Conservation (phyloP, 2,888 invertebrate species). For the Pseudococcus viburni region DNA sequence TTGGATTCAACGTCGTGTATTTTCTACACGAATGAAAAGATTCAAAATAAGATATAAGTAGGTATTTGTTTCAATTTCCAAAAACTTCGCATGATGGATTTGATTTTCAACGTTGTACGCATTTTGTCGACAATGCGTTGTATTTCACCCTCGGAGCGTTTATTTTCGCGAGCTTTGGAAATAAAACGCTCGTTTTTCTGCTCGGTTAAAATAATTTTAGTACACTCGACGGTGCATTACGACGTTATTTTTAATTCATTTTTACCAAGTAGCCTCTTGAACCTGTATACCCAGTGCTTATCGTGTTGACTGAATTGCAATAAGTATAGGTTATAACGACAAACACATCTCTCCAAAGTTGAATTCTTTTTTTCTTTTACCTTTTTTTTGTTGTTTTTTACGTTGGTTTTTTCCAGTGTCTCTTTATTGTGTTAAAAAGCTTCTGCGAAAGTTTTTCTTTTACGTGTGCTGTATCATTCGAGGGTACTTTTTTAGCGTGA, state of each 20-base stretch:
- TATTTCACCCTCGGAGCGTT: neutral
- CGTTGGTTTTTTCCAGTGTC: neutral
- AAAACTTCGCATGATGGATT: no score
- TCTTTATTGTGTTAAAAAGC: slow-evolving; percentile 42
- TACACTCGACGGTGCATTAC: neutral
- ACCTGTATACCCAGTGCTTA: neutral
- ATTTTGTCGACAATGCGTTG: neutral
- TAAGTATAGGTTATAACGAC: slow-evolving; percentile 11
- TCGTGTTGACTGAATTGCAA: slow-evolving; percentile 3
- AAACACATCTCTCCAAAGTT: slow-evolving; percentile 9
- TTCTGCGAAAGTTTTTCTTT: slow-evolving; percentile 16
- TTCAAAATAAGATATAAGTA: neutral
- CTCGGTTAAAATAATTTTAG: neutral
- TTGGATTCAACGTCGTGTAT: neutral
- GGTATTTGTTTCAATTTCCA: neutral
- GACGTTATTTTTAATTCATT: slow-evolving; percentile 32
- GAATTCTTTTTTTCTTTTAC: neutral
- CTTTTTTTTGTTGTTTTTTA: neutral
- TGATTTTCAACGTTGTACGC: neutral
- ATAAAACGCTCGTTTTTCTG: neutral
- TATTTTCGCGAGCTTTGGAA: neutral
- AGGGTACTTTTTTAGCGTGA: slow-evolving; percentile 2
- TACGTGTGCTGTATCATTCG: neutral
- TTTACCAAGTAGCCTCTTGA: neutral
- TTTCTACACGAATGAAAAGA: neutral